Evolutionary conservation across 2,888 invertebrate species (phyloP).

Genomic region (Atherix ibis): DNA sequence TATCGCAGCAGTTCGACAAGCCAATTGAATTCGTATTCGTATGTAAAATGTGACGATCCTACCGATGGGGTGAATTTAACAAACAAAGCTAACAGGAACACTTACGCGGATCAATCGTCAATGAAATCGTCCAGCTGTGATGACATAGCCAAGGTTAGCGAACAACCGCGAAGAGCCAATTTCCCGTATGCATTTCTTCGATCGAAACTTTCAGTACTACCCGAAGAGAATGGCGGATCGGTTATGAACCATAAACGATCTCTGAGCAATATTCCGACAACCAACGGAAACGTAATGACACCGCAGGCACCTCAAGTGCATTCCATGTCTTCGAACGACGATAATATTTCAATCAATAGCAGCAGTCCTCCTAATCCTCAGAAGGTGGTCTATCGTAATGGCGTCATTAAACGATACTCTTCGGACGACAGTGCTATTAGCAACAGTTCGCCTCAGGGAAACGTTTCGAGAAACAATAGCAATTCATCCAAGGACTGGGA

Average conservation of each 20-base stretch:
- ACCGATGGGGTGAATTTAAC: conserved; percentile 56
- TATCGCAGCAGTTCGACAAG: conserved; percentile 65
- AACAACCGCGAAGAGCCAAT: conserved; percentile 42
- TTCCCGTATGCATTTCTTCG: conserved; percentile 65
- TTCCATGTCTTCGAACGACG: conserved; percentile 12
- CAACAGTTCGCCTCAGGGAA: conserved; percentile 32
- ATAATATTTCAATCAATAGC: conserved; percentile 19
- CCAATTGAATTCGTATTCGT: conserved; percentile 47
- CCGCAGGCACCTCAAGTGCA: conserved; percentile 5
- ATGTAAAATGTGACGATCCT: conserved; percentile 64
- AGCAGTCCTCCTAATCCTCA: conserved; percentile 20
- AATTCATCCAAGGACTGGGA: conserved; percentile 41
- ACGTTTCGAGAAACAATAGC: conserved; percentile 38
- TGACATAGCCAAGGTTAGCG: conserved; percentile 48
- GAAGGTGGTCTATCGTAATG: conserved; percentile 13
- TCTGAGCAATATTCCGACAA: conserved; percentile 15
- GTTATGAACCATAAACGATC: conserved; percentile 34
- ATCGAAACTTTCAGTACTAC: conserved; percentile 58
- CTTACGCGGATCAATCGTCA: conserved; percentile 23
- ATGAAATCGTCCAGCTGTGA: conserved; percentile 56
- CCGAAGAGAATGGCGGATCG: conserved; percentile 49
- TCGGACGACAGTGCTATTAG: conserved; percentile 24
- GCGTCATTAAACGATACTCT: conserved; percentile 21
- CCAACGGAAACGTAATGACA: conserved; percentile 8
- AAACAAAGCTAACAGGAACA: conserved; percentile 33